phyloP scores from a whole-genome alignment of 2,888 invertebrate genomes.

The Zygogramma bicolorata region DNA sequence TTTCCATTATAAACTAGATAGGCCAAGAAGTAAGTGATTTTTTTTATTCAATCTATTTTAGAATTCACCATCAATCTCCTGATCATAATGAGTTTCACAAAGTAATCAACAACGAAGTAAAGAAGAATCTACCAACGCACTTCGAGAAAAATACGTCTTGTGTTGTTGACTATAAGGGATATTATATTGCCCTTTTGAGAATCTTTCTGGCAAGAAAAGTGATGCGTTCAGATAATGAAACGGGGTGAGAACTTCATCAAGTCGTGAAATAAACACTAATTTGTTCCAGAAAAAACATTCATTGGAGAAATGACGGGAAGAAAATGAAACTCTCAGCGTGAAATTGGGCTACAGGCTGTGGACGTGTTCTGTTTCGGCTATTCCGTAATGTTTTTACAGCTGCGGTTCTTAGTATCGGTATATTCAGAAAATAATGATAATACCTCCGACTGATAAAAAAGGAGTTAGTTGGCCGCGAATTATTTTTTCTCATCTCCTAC shows the following conservation, averaged over 20 bases:
- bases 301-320: background rate
- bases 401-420: no score
- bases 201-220: background rate
- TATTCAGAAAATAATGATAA: no score
- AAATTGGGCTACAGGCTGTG: background rate
- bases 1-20: no score
- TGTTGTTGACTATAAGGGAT: background rate
- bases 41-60: no score
- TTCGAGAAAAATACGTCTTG: background rate
- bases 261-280: background rate
- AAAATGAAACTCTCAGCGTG: background rate
- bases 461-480: no score
- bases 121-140: background rate
- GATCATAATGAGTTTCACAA: background rate
- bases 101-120: background rate
- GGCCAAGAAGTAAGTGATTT: no score
- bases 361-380: background rate
- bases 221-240: background rate
- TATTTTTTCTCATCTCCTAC: no score
- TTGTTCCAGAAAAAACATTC: slow-evolving; percentile 2
- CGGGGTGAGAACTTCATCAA: background rate
- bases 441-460: no score
- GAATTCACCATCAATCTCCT: no score
- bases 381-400: background rate
- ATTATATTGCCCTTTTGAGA: background rate